Evolutionary conservation across 1,140 invertebrate genomes (phyloP).

Genomic region (Scaptomyza hsui): DNA sequence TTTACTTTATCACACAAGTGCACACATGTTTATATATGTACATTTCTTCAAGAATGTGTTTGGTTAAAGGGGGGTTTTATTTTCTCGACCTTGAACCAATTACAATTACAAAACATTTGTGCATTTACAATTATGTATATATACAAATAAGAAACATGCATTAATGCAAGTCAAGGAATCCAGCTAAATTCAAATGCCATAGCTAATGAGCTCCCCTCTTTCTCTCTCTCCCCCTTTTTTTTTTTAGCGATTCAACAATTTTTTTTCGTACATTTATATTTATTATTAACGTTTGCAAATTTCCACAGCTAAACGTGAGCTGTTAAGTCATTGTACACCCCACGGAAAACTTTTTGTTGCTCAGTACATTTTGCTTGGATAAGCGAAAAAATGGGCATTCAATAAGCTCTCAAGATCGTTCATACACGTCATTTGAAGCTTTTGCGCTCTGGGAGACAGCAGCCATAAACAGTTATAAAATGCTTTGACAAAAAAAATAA

Average conservation of each 20-base stretch:
- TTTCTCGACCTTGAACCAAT: no score
- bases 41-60: no score
- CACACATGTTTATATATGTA: no score
- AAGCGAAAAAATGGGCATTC: background rate
- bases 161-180: background rate
- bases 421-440: background rate
- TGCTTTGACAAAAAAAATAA: no score
- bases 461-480: no score
- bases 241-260: background rate
- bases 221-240: background rate
- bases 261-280: no score
- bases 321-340: background rate
- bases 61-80: no score
- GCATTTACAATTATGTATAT: no score
- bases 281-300: conserved; percentile 7
- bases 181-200: background rate
- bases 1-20: no score
- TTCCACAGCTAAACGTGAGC: conserved; percentile 7
- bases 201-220: background rate
- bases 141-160: no score
- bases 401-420: background rate
- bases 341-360: background rate
- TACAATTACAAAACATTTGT: no score
- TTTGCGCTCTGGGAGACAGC: background rate
- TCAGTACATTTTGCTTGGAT: background rate